Evolutionary conservation across 2,797 vertebrate genomes (phyloP).

Genomic region (Eupleurogrammus muticus): DNA sequence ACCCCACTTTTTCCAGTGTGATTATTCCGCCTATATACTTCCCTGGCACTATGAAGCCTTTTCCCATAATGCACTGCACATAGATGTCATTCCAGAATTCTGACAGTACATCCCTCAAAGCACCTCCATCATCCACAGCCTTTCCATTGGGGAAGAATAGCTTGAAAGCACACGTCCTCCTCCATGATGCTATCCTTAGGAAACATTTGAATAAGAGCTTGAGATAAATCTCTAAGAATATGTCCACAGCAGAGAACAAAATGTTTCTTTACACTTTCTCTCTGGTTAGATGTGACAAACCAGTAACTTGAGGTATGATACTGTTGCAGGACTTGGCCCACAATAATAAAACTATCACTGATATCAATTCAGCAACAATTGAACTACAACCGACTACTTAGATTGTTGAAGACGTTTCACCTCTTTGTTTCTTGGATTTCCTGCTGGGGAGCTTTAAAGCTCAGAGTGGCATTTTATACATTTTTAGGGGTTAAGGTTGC

Average conservation of each 20-base stretch:
- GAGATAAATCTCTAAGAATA: conserved; percentile 12
- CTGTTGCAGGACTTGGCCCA: too few relatives aligned
- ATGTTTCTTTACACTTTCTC: not conserved
- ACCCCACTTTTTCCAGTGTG: conserved; percentile 35
- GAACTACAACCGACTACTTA: too few relatives aligned
- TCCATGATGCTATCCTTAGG: conserved; percentile 12
- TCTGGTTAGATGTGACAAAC: not conserved
- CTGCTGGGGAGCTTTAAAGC: too few relatives aligned
- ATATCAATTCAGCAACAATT: too few relatives aligned
- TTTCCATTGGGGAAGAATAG: conserved; percentile 30
- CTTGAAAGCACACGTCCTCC: conserved; percentile 23
- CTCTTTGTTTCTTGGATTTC: too few relatives aligned
- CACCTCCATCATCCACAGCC: conserved; percentile 12
- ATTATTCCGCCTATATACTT: conserved; percentile 29
- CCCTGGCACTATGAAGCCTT: conserved; percentile 43
- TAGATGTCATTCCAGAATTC: conserved; percentile 43
- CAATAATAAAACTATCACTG: too few relatives aligned
- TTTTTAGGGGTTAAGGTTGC: too few relatives aligned
- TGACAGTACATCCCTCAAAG: conserved; percentile 20
- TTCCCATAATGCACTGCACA: conserved; percentile 53
- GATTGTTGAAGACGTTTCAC: too few relatives aligned
- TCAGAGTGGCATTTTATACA: too few relatives aligned
- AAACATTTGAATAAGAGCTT: conserved; percentile 19
- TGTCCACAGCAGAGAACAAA: conserved; percentile 7
- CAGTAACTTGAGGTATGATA: too few relatives aligned